A percentile compares a stretch with the other conserved stretches of the same genome.
Conservation (phyloP, 2,888 invertebrate genomes). For the Drosophila kokeensis region DNA sequence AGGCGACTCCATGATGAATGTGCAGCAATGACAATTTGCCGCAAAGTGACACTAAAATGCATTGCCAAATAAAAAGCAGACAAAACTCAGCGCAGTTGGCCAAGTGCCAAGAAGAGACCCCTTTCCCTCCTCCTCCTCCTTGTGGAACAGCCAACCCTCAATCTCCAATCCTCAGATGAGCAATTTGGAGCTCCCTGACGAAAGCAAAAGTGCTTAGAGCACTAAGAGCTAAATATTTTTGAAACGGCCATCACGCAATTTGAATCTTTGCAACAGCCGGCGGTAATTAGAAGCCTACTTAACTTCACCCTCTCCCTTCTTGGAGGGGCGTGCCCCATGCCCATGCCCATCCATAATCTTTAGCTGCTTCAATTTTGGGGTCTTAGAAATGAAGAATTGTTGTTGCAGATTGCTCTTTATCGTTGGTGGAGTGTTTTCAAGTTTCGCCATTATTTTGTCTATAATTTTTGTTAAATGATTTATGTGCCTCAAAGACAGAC, state of each 20-base stretch:
- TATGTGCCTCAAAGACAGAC: conserved; percentile 28
- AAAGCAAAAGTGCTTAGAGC: conserved; percentile 52
- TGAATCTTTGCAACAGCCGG: conserved; percentile 49
- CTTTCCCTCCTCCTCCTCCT: neutral
- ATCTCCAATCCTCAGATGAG: conserved; percentile 25
- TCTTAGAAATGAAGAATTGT: conserved; percentile 9
- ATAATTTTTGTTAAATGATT: conserved; percentile 60
- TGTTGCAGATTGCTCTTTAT: conserved; percentile 24
- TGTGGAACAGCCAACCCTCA: neutral
- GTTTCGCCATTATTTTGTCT: conserved; percentile 50
- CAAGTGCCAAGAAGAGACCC: conserved; percentile 42
- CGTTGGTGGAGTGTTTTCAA: neutral
- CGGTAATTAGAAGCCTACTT: conserved; percentile 61
- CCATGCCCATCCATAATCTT: neutral
- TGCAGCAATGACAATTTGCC: conserved; percentile 58
- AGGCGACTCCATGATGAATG: conserved; percentile 44
- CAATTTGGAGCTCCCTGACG: conserved; percentile 45
- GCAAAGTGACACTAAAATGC: conserved; percentile 70
- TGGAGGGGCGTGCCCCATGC: neutral
- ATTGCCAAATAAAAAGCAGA: conserved; percentile 63
- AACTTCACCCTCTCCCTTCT: neutral
- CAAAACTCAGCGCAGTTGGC: conserved; percentile 54
- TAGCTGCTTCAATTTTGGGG: conserved; percentile 28
- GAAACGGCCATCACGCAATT: conserved; percentile 48
- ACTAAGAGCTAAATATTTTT: conserved; percentile 13